Base-by-base conservation (phyloP, 2,113 vertebrate species). In the Myocastor coypus region DNA sequence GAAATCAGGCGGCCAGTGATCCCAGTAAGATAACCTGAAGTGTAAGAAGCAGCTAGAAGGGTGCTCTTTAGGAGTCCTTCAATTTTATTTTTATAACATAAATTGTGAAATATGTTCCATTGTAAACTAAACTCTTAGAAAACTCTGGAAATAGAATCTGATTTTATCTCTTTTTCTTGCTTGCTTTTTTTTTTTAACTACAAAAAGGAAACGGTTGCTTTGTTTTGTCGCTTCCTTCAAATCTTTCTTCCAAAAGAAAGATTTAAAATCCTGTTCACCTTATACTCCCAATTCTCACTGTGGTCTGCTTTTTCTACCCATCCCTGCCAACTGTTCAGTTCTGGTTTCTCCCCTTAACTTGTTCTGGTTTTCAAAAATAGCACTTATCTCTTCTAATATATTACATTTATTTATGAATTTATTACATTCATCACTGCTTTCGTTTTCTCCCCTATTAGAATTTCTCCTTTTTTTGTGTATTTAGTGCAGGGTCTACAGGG, bases 1-100 rank as follows among this genome's bases (percentile, higher is more conserved):
- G 68, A 97, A 69, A 83, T 78, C 20, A 83, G 28, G 63, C 2
- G 19, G 13, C 42, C 46, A 92, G 83, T 73, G 46, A 81, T 64
- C 57, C 20, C 80, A 95, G 34, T 34, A 75, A 75, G 61, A 61
- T 59, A 32, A 28, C 68, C n/a, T 88, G 22, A 92, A 83, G 95
- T 64, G 52, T 46, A 92, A 92, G 50, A 17, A 77, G 64, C 26
- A 50, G 7, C 13, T 17, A 26, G 12, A 26, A 81, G 13, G 85
- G 55, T 34, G 57, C 59, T 46, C 46, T 83, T 61, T 46, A 83
- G 64, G 28, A 91, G 82, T 42, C 9, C n/a, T 3, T 92, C 5
- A 64, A 73, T 64, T 92, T 91, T 87, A 46, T 77, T 92, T 71
- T 95, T 87, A 80, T 55, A 46, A 64, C 66, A 30, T 5, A 46